Percentiles rank a stretch among this genome's conserved stretches.
Evolutionary conservation across 2,113 vertebrate species (phyloP).

Genomic region (Aramus guarauna): DNA sequence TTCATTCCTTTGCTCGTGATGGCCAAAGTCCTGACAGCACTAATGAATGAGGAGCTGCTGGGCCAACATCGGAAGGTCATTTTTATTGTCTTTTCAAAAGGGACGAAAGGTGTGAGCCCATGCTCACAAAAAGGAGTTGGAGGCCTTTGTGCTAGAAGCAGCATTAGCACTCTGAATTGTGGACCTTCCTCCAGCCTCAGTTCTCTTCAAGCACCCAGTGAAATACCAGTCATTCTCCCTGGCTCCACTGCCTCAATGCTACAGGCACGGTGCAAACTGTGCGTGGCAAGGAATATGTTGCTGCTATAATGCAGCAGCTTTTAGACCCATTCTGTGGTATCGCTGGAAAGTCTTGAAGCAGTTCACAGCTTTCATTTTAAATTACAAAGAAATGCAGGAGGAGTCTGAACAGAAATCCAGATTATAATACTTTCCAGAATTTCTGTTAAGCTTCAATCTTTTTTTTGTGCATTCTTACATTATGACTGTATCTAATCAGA

Average conservation of each 20-base stretch:
- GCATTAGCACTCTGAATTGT: neutral
- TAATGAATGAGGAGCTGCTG: neutral
- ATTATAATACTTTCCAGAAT: neutral
- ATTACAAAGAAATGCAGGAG: neutral
- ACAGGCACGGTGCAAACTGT: neutral
- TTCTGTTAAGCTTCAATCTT: neutral
- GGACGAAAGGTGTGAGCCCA: neutral
- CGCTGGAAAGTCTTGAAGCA: neutral
- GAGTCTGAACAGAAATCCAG: neutral
- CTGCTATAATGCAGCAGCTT: neutral
- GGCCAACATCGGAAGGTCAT: neutral
- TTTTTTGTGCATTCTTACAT: neutral
- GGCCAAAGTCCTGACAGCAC: neutral
- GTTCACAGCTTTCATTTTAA: neutral
- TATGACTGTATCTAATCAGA: neutral
- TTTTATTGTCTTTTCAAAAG: neutral
- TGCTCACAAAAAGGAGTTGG: neutral
- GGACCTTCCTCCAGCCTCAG: neutral
- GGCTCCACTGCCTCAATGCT: fast-evolving
- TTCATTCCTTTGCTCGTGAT: neutral
- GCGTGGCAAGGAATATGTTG: neutral
- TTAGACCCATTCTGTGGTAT: neutral
- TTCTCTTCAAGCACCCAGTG: neutral
- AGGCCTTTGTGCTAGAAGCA: neutral
- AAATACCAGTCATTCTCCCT: neutral